phyloP scores from a whole-genome alignment of 1,140 invertebrate species.

The Triops cancriformis region DNA sequence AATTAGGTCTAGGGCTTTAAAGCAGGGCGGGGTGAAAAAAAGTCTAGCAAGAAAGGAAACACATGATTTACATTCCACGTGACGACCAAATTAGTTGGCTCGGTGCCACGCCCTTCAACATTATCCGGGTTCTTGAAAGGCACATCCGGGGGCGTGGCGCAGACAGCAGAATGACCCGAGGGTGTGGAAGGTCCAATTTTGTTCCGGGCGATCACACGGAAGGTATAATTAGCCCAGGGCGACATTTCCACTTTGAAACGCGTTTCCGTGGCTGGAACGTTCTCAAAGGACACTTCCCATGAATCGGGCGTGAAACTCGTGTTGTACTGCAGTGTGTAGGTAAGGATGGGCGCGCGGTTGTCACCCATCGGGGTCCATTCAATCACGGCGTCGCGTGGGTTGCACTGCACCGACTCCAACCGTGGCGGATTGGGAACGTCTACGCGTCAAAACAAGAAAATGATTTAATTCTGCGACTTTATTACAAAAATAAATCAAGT shows the following conservation, averaged over 20 bases:
- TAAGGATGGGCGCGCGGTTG: slow-evolving; percentile 86
- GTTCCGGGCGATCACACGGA: slow-evolving; percentile 85
- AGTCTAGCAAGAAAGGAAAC: background rate
- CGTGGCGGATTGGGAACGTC: slow-evolving; percentile 86
- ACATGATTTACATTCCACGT: slow-evolving; percentile 70
- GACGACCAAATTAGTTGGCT: slow-evolving; percentile 84
- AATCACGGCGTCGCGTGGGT: slow-evolving; percentile 59
- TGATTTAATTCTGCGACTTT: too few relatives aligned
- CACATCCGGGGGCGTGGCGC: slow-evolving; percentile 76
- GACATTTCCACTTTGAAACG: slow-evolving; percentile 65
- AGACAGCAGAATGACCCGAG: slow-evolving; percentile 65
- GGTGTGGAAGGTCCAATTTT: slow-evolving; percentile 84
- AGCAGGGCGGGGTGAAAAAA: background rate
- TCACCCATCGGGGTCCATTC: slow-evolving; percentile 82
- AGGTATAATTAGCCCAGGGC: slow-evolving; percentile 95
- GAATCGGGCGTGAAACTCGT: slow-evolving; percentile 87
- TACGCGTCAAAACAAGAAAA: slow-evolving; percentile 34
- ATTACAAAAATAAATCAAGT: too few relatives aligned
- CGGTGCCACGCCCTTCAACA: slow-evolving; percentile 78
- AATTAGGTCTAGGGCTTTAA: too few relatives aligned
- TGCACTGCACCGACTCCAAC: slow-evolving; percentile 56
- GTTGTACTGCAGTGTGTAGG: slow-evolving; percentile 87
- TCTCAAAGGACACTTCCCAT: slow-evolving; percentile 70
- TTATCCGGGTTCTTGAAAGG: slow-evolving; percentile 93
- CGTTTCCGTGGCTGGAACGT: slow-evolving; percentile 68